Percentiles rank a stretch among this genome's conserved stretches.
Evolutionary conservation across 2,797 vertebrate species (phyloP).

Genomic region (Cossypha caffra): DNA sequence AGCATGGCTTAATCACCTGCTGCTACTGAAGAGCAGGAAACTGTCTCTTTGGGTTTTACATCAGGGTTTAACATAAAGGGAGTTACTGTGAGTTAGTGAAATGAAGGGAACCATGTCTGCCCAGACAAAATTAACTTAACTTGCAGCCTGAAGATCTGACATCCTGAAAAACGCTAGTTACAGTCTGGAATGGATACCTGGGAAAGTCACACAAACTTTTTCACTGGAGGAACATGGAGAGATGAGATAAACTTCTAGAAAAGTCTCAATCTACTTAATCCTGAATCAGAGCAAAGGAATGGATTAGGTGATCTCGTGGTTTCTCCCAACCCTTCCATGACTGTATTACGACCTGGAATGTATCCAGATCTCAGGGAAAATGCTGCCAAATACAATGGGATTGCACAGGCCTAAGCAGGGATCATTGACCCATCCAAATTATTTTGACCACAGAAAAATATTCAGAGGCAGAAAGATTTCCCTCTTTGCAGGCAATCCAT

Average conservation of each 20-base stretch:
- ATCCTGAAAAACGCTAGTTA: not conserved
- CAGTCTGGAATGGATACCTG: not conserved
- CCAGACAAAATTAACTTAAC: not conserved
- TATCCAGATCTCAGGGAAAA: not conserved
- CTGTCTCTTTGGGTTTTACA: not conserved
- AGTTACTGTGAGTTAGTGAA: not conserved
- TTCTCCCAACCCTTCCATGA: not conserved
- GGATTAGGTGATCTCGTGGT: not conserved
- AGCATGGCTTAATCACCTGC: not conserved
- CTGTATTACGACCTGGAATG: not conserved
- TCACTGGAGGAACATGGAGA: not conserved
- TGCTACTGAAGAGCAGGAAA: not conserved
- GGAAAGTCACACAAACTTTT: not conserved
- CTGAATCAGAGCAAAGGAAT: conserved; percentile 4
- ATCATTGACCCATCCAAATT: not conserved
- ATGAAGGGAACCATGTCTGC: not conserved
- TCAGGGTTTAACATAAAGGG: not conserved
- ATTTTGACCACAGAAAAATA: not conserved
- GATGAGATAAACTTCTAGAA: not conserved
- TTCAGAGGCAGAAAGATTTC: not conserved
- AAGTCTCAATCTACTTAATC: not conserved
- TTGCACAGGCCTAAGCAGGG: not conserved
- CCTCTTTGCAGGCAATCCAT: not conserved
- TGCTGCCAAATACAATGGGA: not conserved
- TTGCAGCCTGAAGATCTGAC: not conserved